phyloP scores from a whole-genome alignment of 2,113 vertebrate genomes.

The Calidris pugnax region DNA sequence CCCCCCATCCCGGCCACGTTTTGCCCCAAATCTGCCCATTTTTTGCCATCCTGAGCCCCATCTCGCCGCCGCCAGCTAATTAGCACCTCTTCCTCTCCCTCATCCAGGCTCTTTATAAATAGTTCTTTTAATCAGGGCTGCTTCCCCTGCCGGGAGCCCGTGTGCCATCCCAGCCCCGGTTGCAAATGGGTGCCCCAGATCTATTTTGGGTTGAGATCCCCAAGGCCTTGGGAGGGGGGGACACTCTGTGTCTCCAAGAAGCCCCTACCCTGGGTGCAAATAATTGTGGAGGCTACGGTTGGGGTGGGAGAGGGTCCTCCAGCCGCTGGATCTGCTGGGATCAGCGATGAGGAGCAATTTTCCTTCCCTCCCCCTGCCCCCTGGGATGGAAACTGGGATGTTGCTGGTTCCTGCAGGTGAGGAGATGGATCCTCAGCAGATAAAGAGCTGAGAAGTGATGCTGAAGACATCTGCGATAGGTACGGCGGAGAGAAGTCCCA shows the following conservation, averaged over 20 bases:
- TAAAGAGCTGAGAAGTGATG: not conserved
- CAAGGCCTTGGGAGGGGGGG: no score
- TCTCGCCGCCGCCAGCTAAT: not conserved
- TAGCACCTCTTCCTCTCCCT: not conserved
- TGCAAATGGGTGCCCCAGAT: constrained; percentile 63
- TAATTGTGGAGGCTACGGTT: accelerated
- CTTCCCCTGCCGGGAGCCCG: not conserved
- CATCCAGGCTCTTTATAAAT: constrained; percentile 54
- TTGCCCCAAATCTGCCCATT: not conserved
- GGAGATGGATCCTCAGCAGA: not conserved
- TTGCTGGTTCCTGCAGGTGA: not conserved
- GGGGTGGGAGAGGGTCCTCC: accelerated
- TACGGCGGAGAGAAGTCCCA: accelerated
- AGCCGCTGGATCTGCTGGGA: not conserved
- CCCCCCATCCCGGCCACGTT: accelerated
- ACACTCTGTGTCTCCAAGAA: not conserved
- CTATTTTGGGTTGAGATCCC: not conserved
- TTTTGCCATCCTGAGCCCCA: accelerated
- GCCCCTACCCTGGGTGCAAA: accelerated
- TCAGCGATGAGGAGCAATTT: not conserved
- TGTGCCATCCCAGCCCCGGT: not conserved
- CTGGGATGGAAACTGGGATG: not conserved
- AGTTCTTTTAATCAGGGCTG: constrained; percentile 54
- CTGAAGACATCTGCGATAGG: accelerated
- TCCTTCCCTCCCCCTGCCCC: not conserved